Percentiles rank a stretch among this genome's conserved stretches.
phyloP scores from a whole-genome alignment of 1,140 invertebrate species.

The Meloidogyne chitwoodi region DNA sequence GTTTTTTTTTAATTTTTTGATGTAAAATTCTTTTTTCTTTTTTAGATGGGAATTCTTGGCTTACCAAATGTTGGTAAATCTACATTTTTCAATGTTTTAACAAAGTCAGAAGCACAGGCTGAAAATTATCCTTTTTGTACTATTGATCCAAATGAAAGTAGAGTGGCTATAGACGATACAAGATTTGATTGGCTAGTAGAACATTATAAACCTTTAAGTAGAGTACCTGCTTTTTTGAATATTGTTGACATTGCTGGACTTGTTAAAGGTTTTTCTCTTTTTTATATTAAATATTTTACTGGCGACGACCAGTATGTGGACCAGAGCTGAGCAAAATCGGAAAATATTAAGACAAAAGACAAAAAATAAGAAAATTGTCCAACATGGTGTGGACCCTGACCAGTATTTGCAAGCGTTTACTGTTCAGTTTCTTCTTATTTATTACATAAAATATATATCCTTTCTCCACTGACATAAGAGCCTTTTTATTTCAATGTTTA shows the following conservation, averaged over 20 bases:
- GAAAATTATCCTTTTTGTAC: constrained; percentile 99
- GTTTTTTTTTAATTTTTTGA: constrained; percentile 88
- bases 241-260: constrained; percentile 97
- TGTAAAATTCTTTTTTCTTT: constrained; percentile 67
- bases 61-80: constrained; percentile 70
- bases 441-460: too few species aligned
- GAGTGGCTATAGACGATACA: constrained; percentile 93
- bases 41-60: constrained; percentile 58
- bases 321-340: too few species aligned
- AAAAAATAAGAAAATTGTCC: too few species aligned
- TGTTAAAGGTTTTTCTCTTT: constrained; percentile 73
- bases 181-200: constrained; percentile 88
- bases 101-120: constrained; percentile 84
- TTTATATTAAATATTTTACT: too few species aligned
- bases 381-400: too few species aligned
- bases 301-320: too few species aligned
- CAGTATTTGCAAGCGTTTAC: too few species aligned
- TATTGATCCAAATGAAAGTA: constrained; percentile 99
- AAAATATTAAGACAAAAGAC: too few species aligned
- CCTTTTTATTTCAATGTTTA: too few species aligned
- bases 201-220: constrained; percentile 78
- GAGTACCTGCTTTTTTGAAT: constrained; percentile 85
- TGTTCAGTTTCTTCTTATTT: too few species aligned
- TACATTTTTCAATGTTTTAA: constrained; percentile 98
- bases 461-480: too few species aligned